These are phyloP conservation scores for Avahi laniger DNA, from an alignment of 2,797 vertebrate species.

Conservation along the genomic window DNA sequence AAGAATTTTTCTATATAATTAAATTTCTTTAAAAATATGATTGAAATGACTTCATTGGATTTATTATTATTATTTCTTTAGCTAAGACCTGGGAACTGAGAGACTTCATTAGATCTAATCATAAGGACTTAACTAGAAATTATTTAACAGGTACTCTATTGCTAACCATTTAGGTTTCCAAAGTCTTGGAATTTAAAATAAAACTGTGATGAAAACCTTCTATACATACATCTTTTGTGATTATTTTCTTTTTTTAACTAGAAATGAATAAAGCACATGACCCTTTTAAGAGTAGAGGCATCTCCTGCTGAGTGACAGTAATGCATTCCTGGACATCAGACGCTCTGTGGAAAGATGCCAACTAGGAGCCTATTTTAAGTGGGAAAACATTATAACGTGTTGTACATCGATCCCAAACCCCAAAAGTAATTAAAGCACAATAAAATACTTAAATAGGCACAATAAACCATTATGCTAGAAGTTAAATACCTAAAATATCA, in stretches of 20 bases:
- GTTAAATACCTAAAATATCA: background rate
- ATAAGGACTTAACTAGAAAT: background rate
- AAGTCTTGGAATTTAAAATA: constrained; percentile 40
- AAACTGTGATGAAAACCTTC: background rate
- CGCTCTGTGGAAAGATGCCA: background rate
- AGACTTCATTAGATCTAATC: background rate
- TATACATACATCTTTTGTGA: background rate
- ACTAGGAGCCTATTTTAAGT: background rate
- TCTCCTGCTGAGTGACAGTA: background rate
- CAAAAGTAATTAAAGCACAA: background rate
- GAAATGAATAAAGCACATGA: background rate
- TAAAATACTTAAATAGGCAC: background rate
- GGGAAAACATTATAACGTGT: background rate
- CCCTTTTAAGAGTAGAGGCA: background rate
- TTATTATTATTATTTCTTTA: background rate
- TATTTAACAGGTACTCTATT: background rate
- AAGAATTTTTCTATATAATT: background rate
- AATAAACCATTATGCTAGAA: background rate
- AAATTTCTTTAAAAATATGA: constrained; percentile 7
- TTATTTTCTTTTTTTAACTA: background rate
- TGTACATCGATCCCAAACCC: background rate
- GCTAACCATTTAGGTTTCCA: background rate
- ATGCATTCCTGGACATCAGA: background rate
- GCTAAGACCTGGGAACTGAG: background rate
- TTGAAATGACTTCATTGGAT: background rate